Conservation (phyloP, 53 echinoderm and acorn worm genomes). For the Stichopus horrens region DNA sequence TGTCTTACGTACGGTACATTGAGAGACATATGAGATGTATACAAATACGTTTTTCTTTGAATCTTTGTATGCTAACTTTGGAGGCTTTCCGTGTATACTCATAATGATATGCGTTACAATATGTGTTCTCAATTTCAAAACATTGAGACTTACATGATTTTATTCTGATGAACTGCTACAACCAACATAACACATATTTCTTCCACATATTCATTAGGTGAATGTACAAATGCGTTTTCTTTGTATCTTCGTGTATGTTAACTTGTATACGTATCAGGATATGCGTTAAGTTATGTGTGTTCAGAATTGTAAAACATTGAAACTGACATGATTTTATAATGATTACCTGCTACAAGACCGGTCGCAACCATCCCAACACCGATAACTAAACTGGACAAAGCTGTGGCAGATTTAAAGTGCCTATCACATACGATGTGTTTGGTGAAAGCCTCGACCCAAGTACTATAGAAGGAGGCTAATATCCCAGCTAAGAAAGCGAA, state of each 20-base stretch:
- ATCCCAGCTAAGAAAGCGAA: background rate
- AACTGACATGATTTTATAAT: background rate
- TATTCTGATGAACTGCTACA: background rate
- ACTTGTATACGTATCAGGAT: background rate
- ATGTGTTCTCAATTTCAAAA: background rate
- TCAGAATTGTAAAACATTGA: too few species aligned
- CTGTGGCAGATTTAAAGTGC: background rate
- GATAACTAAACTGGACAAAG: background rate
- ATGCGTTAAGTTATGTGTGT: background rate
- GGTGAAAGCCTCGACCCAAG: background rate
- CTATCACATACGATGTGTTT: background rate
- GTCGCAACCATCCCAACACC: background rate
- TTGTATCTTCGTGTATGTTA: background rate
- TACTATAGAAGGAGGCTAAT: background rate
- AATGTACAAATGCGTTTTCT: background rate
- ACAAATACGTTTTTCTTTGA: background rate
- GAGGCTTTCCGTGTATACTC: background rate
- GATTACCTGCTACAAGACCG: background rate
- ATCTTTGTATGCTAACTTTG: background rate
- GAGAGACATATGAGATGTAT: background rate
- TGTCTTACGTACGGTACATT: too few species aligned
- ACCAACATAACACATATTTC: background rate
- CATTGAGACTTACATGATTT: background rate
- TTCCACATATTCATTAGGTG: too few species aligned
- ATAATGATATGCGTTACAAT: background rate